These are phyloP conservation scores for Cairina moschata DNA, from an alignment of 2,113 vertebrate species.

Conservation along the genomic window DNA sequence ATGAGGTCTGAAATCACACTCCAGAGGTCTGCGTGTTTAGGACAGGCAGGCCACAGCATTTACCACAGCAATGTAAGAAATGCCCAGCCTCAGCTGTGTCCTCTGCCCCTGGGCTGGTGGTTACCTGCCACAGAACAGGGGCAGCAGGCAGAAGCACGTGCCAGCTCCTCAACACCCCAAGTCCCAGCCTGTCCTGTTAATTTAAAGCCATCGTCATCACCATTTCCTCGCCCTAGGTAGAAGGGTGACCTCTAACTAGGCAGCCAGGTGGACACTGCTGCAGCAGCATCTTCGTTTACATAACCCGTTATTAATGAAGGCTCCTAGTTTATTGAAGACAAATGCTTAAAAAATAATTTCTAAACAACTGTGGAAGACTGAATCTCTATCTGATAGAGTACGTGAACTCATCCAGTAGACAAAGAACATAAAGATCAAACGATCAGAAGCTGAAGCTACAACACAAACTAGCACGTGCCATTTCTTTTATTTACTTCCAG, in stretches of 20 bases:
- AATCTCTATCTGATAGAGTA: not conserved
- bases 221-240: not conserved
- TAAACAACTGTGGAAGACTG: not conserved
- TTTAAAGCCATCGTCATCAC: not conserved
- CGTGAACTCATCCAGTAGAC: not conserved
- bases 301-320: not conserved
- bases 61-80: fast-evolving
- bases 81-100: not conserved
- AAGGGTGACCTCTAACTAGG: not conserved
- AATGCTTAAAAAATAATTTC: not conserved
- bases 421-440: not conserved
- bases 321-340: not conserved
- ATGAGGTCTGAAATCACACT: not conserved
- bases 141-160: fast-evolving
- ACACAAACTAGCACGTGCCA: not conserved
- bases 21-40: not conserved
- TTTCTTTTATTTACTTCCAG: not conserved
- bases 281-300: not conserved
- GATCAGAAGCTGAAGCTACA: not conserved
- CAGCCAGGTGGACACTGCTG: not conserved
- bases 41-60: not conserved
- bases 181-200: not conserved
- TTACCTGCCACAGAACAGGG: not conserved
- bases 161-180: not conserved
- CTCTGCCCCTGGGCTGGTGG: no score